These are phyloP conservation scores for Aphaenogaster rudis DNA, from an alignment of 1,140 invertebrate species.

Conservation along the genomic window DNA sequence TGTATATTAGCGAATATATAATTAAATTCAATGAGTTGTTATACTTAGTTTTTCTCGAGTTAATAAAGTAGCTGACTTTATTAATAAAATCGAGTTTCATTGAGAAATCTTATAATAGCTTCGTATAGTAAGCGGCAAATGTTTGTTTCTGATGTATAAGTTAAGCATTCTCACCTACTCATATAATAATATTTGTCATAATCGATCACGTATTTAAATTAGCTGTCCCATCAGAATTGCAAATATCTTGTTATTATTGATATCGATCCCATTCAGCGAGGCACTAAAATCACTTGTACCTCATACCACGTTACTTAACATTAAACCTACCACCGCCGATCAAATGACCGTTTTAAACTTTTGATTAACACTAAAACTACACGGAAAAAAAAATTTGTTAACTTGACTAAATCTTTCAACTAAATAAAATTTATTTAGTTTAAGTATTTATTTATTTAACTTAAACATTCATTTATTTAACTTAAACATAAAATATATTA, in stretches of 20 bases:
- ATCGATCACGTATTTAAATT: conserved; percentile 62
- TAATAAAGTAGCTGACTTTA: conserved; percentile 15
- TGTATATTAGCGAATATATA: background rate
- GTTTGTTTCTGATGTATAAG: conserved; percentile 20
- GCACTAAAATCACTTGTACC: conserved; percentile 42
- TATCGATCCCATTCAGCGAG: conserved; percentile 38
- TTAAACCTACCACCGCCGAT: too few species aligned
- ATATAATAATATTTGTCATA: conserved; percentile 43
- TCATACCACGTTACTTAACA: background rate
- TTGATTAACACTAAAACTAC: too few species aligned
- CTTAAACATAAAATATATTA: too few species aligned
- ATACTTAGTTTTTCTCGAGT: background rate
- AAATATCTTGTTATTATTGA: conserved; percentile 56
- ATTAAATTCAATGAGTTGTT: background rate
- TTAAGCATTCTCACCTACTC: conserved; percentile 7
- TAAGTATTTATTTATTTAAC: too few species aligned
- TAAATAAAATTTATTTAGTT: too few species aligned
- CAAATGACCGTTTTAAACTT: too few species aligned
- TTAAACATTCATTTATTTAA: too few species aligned
- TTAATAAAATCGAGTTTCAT: conserved; percentile 20
- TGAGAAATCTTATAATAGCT: conserved; percentile 20
- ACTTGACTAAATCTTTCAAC: too few species aligned
- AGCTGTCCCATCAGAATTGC: conserved; percentile 50
- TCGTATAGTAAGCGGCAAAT: background rate
- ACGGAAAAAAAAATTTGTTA: too few species aligned